Evolutionary conservation across 2,888 invertebrate species (phyloP).

Genomic region (Dilophus febrilis): DNA sequence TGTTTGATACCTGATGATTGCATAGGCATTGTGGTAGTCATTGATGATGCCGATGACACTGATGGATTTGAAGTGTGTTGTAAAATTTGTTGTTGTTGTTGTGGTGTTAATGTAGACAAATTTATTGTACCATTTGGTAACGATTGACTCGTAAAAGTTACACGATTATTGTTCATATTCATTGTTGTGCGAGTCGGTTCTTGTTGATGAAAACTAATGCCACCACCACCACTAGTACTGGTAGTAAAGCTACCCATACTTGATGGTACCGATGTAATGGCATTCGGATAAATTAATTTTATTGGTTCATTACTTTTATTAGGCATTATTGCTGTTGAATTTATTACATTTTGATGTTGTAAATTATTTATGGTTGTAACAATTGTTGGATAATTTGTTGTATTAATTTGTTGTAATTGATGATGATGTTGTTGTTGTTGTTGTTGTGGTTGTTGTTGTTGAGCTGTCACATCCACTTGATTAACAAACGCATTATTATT

Average conservation of each 20-base stretch:
- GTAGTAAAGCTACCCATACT: conserved; percentile 31
- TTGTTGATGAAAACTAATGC: conserved; percentile 13
- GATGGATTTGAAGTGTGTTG: conserved; percentile 9
- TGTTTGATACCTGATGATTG: not conserved
- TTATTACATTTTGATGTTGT: not conserved
- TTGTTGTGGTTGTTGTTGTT: conserved; percentile 4
- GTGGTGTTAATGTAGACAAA: conserved; percentile 32
- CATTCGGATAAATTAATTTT: conserved; percentile 35
- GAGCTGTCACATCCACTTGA: not conserved
- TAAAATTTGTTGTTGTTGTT: conserved; percentile 4
- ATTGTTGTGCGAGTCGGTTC: conserved; percentile 18
- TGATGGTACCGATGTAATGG: conserved; percentile 24
- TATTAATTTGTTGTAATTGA: conserved; percentile 11
- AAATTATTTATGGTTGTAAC: too few relatives aligned
- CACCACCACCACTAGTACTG: conserved; percentile 13
- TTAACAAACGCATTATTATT: conserved; percentile 1
- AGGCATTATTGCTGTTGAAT: conserved; percentile 19
- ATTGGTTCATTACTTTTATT: conserved; percentile 33
- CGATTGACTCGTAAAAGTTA: conserved; percentile 43
- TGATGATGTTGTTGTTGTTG: conserved; percentile 18
- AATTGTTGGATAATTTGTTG: not conserved
- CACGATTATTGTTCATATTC: conserved; percentile 33
- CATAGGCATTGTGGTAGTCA: conserved; percentile 13
- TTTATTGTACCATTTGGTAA: conserved; percentile 55
- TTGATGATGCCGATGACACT: conserved; percentile 10